Conservation (phyloP, 2,888 invertebrate species). For the Apamea crenata region DNA sequence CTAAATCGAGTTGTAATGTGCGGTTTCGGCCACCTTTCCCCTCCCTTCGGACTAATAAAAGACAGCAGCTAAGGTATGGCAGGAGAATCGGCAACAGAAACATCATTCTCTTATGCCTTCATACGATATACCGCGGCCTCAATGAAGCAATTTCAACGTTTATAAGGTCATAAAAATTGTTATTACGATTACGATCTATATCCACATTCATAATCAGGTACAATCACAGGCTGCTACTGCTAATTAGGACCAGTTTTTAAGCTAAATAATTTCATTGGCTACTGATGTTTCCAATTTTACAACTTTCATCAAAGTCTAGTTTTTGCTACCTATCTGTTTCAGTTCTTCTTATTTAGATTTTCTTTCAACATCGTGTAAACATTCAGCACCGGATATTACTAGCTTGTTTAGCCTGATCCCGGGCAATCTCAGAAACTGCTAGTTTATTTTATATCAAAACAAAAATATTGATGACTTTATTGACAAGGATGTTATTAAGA, state of each 20-base stretch:
- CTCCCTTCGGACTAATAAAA: slow-evolving; percentile 31
- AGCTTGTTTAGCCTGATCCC: slow-evolving; percentile 3
- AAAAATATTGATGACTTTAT: not conserved
- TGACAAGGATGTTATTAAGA: not conserved
- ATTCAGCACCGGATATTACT: slow-evolving; percentile 28
- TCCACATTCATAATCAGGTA: not conserved
- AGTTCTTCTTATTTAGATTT: not conserved
- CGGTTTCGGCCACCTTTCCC: slow-evolving; percentile 19
- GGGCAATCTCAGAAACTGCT: not conserved
- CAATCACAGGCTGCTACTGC: not conserved
- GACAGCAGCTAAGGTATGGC: not conserved
- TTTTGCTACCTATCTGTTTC: not conserved
- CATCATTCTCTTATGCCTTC: not conserved
- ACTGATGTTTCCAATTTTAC: not conserved
- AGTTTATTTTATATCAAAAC: slow-evolving; percentile 16
- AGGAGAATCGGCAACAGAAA: not conserved
- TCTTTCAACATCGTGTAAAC: slow-evolving; percentile 7
- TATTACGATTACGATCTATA: not conserved
- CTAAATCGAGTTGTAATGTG: slow-evolving; percentile 32
- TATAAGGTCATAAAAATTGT: not conserved
- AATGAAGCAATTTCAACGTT: not conserved
- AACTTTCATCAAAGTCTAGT: slow-evolving; percentile 12
- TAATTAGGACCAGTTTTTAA: not conserved
- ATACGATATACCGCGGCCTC: not conserved
- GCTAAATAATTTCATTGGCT: not conserved